Evolutionary conservation across 1,140 invertebrate genomes (phyloP).

Genomic region (Drosophila sproati): DNA sequence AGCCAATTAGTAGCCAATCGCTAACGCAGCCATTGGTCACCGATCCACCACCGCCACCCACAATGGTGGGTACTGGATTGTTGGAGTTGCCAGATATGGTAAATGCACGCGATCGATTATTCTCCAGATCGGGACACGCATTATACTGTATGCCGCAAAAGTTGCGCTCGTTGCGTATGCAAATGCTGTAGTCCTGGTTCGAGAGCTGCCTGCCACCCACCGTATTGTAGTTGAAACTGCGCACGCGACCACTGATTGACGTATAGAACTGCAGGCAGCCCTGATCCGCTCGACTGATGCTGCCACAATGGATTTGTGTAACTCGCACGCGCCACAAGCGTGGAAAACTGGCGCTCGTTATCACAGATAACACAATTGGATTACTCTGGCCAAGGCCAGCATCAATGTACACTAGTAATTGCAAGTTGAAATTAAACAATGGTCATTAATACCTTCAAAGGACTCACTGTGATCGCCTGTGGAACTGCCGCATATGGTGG

Average conservation of each 20-base stretch:
- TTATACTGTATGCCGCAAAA: constrained; percentile 95
- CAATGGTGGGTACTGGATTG: constrained; percentile 87
- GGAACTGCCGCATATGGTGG: constrained; percentile 92
- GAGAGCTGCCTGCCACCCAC: constrained; percentile 91
- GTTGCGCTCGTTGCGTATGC: constrained; percentile 93
- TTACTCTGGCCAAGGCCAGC: constrained; percentile 90
- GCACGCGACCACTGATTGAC: constrained; percentile 91
- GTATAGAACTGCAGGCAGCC: constrained; percentile 93
- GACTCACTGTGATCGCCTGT: constrained; percentile 93
- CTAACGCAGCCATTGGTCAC: constrained; percentile 87
- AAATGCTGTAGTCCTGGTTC: constrained; percentile 95
- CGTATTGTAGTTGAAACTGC: constrained; percentile 93
- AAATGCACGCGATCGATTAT: constrained; percentile 88
- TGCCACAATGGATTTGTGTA: constrained; percentile 91
- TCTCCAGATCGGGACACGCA: constrained; percentile 88
- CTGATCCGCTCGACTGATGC: constrained; percentile 90
- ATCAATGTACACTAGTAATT: constrained; percentile 91
- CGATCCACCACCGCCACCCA: constrained; percentile 85
- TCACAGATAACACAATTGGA: constrained; percentile 91
- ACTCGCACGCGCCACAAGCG: constrained; percentile 92
- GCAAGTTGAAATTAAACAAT: not conserved
- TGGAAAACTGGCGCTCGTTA: constrained; percentile 91
- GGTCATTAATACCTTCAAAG: not conserved
- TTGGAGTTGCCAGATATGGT: constrained; percentile 91
- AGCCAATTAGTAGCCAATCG: constrained; percentile 92